Base-by-base conservation (phyloP, 2,113 vertebrate species). In the Oenanthe melanoleuca region DNA sequence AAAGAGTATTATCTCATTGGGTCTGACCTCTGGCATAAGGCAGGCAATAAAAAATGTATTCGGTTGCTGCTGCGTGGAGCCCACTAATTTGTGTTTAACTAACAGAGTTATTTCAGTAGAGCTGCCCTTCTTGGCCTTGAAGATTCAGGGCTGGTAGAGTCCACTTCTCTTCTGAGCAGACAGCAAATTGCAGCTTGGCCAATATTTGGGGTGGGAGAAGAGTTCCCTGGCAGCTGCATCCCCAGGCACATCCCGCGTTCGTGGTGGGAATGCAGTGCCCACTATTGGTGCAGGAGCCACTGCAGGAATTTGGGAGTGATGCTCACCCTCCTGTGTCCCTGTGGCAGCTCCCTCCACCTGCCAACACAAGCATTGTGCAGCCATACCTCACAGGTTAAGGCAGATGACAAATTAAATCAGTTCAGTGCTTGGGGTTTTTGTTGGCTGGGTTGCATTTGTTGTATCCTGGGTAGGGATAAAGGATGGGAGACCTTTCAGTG, bases 171-270 rank as follows among this genome's bases (percentile, higher is more conserved):
- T 49, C 53, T 77, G 24, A 85, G 52, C 37, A 81, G 29, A 16
- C 23, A 69, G 49, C 11, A 73, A n/a, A 42, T 4, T 73, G 3
- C 29, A 52, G 19, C 14, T 66, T 65, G n/a, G 40, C 31, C 25
- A 63, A 22, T 8, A 10, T 2, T 17, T 6, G 5, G 18, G 6
- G 6, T n/a, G 16, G 45, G 65, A 81, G 29, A 86, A 61, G 5
- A 37, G 34, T 12, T 84, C 9, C 4, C 4, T n/a, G 33, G 14
- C 37, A 60, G 40, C 24, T 80, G 42, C 34, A 45, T 57, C 40
- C 28, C 19, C 5, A 4, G 0, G 8, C 14, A 31, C 37, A 44
- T 5, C 17, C 3, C 3, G 2, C 0, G 0, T 15, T 2, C 71
- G 5, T 6, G 2, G 13, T 49, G 45, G 50, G 38, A 86, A 14